Evolutionary conservation across 2,888 invertebrate species (phyloP), one percentile per base, ranked within the genome.

Genomic region (Heliconius ismenius): DNA sequence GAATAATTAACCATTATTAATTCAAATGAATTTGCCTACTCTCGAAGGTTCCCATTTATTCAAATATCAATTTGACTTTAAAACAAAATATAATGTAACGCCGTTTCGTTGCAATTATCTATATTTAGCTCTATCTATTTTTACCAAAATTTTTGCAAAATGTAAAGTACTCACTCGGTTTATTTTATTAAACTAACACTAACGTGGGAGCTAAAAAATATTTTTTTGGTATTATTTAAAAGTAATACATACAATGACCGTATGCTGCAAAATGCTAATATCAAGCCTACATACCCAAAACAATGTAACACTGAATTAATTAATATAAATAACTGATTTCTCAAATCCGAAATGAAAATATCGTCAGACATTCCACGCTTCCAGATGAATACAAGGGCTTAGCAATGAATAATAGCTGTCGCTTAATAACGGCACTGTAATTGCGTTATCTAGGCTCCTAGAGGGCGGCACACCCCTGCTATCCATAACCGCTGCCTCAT

Each of bases 401-500:
- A 86, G 87, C 84, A 86, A 90, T 92, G 92, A 93, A 89, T 93
- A 91, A 93, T 92, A 87, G 87, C 84, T 81, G 87, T 86, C 90
- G 88, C 87, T 92, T 92, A 92, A 91, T 92, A 92, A 91, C 90
- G 85, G 86, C 83, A 79, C 85, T 85, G 88, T 92, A 92, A 92
- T 92, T 92, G 90, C 89, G 90, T 92, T 92, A 92, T 92, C 92
- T 92, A 88, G 89, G 84, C 87, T 83, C 86, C 83, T 81, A 86
- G 83, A 81, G 88, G 89, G 87, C 85, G 86, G 87, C 84, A 83
- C 84, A 85, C 86, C 86, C 85, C 86, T 69, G 86, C 88, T 88
- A 92, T 92, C 90, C 90, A 91, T 92, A 91, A 92, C 90, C 81
- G 83, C 83, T 85, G 81, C 84, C 90, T 90, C 90, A 92, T 93